Evolutionary conservation across 2,888 invertebrate species (phyloP).

Genomic region (Fragum whitleyi): DNA sequence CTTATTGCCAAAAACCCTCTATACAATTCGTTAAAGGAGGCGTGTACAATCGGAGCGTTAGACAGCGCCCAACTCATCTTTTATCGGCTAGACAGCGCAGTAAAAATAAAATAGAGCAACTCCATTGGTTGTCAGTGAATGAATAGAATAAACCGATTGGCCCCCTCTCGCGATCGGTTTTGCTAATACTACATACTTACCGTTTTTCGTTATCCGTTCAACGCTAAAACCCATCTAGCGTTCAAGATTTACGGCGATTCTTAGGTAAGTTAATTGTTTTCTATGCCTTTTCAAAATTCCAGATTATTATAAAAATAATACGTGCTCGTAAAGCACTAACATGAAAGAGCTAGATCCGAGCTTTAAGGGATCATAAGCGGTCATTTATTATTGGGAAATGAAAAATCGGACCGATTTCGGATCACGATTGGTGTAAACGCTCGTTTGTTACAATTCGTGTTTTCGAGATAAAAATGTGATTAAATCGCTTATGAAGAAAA

Average conservation of each 20-base stretch:
- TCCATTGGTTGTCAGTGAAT: slow-evolving; percentile 19
- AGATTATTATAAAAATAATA: slow-evolving; percentile 62
- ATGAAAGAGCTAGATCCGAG: slow-evolving; percentile 49
- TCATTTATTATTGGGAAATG: slow-evolving; percentile 47
- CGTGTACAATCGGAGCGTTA: not conserved
- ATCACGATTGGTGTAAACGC: slow-evolving; percentile 15
- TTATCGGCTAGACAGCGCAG: slow-evolving; percentile 28
- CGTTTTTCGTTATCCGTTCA: slow-evolving; percentile 15
- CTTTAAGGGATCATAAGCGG: slow-evolving; percentile 27
- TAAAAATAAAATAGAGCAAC: slow-evolving; percentile 11
- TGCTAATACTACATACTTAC: slow-evolving; percentile 22
- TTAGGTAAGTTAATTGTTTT: slow-evolving; percentile 66
- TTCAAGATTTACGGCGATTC: slow-evolving; percentile 60
- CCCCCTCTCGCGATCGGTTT: not conserved
- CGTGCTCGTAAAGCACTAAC: slow-evolving; percentile 52
- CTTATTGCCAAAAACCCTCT: not conserved
- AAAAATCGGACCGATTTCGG: slow-evolving; percentile 18
- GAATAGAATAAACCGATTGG: slow-evolving; percentile 7
- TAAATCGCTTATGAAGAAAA: slow-evolving; percentile 26
- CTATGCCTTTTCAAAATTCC: slow-evolving; percentile 65
- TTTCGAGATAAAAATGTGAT: slow-evolving; percentile 27
- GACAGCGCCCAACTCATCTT: slow-evolving; percentile 1
- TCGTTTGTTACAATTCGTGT: slow-evolving; percentile 23
- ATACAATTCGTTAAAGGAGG: slow-evolving; percentile 2
- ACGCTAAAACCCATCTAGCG: slow-evolving; percentile 24